phyloP scores from a whole-genome alignment of 2,888 invertebrate genomes.

The Torymus aiolomorphi region DNA sequence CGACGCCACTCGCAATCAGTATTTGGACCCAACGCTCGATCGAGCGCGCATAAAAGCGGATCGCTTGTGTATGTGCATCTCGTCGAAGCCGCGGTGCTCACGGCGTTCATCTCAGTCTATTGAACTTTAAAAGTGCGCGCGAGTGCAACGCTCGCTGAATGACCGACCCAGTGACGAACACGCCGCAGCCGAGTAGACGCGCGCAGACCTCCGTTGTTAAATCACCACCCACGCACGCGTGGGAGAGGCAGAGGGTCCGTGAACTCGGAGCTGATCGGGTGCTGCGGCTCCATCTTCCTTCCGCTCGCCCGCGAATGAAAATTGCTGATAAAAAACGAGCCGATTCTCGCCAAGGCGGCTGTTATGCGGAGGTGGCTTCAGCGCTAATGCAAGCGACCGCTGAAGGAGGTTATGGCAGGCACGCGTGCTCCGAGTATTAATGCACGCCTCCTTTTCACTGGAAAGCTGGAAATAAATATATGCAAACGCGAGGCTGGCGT shows the following conservation, averaged over 20 bases:
- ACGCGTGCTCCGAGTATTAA: too few species aligned
- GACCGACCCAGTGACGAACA: constrained; percentile 62
- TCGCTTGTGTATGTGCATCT: constrained; percentile 16
- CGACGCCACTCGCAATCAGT: too few species aligned
- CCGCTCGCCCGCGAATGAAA: neutral
- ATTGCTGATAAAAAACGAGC: constrained; percentile 9
- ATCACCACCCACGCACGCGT: neutral
- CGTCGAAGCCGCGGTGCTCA: neutral
- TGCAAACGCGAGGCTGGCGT: too few species aligned
- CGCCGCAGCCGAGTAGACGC: constrained; percentile 49
- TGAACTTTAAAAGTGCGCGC: constrained; percentile 41
- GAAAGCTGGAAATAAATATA: too few species aligned
- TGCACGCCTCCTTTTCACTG: too few species aligned
- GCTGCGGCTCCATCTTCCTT: too few species aligned
- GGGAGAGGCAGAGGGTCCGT: too few species aligned
- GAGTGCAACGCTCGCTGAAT: constrained; percentile 67
- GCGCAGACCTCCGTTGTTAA: neutral
- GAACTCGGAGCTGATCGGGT: too few species aligned
- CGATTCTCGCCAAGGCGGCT: neutral
- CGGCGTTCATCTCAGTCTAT: constrained; percentile 37
- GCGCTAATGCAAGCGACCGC: too few species aligned
- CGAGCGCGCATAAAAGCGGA: constrained; percentile 5
- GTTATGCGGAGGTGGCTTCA: too few species aligned
- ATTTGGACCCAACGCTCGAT: neutral
- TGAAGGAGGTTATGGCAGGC: too few species aligned